These are phyloP conservation scores for Drosophila fulvimacula DNA, from an alignment of 2,888 invertebrate genomes.

Conservation along the genomic window DNA sequence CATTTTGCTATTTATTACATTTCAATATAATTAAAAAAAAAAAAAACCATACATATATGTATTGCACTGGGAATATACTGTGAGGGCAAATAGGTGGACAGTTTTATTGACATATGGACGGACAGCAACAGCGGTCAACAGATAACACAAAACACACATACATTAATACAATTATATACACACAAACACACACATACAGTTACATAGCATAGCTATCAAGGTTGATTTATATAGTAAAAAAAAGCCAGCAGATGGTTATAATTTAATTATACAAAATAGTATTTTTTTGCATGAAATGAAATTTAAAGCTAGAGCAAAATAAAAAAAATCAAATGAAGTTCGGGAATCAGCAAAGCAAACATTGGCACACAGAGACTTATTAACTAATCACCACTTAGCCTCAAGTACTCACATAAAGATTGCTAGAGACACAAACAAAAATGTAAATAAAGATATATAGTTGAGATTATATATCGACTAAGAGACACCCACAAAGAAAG, in stretches of 20 bases:
- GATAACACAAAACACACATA: conserved; percentile 39
- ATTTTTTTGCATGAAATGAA: conserved; percentile 9
- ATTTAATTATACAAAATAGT: conserved; percentile 20
- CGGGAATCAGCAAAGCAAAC: conserved; percentile 7
- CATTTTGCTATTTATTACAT: conserved; percentile 4
- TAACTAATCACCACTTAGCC: conserved; percentile 50
- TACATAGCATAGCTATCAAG: conserved; percentile 24
- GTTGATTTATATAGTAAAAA: conserved; percentile 43
- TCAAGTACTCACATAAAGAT: conserved; percentile 58
- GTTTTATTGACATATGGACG: conserved; percentile 44
- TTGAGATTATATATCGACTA: conserved; percentile 20
- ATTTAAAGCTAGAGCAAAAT: conserved; percentile 24
- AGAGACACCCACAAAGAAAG: conserved; percentile 66
- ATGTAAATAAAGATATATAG: conserved; percentile 35
- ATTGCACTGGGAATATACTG: conserved; percentile 7
- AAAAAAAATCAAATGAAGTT: conserved; percentile 6
- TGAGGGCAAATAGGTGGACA: conserved; percentile 27
- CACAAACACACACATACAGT: conserved; percentile 10
- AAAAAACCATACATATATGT: not conserved
- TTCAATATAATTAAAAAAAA: conserved; percentile 1
- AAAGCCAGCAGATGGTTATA: conserved; percentile 19
- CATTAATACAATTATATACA: conserved; percentile 16
- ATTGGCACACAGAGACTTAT: conserved; percentile 41
- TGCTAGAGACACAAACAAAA: conserved; percentile 58
- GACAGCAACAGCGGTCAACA: conserved; percentile 46